Percentiles rank a stretch among this genome's conserved stretches.
These are phyloP conservation scores for Galerucella pusilla DNA, from an alignment of 2,888 invertebrate species.

Conservation along the genomic window DNA sequence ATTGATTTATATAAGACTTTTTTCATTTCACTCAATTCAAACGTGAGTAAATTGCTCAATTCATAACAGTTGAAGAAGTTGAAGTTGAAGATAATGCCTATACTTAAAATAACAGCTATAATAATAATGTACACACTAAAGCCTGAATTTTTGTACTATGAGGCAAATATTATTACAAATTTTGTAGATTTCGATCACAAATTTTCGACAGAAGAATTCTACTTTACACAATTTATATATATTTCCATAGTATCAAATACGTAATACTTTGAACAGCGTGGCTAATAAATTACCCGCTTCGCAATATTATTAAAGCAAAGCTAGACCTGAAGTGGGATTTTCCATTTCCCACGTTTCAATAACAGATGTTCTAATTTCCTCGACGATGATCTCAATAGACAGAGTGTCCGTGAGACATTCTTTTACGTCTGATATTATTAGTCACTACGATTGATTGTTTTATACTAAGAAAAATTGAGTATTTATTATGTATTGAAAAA, in stretches of 20 bases:
- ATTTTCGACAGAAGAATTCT: too few relatives aligned
- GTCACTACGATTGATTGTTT: slow-evolving; percentile 4
- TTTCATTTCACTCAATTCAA: too few relatives aligned
- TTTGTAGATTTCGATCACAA: too few relatives aligned
- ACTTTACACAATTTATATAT: too few relatives aligned
- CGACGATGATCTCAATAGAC: slow-evolving; percentile 39
- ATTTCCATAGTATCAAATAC: neutral
- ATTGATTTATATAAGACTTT: too few relatives aligned
- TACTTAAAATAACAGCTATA: too few relatives aligned
- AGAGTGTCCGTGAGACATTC: slow-evolving; percentile 29
- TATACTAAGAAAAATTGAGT: slow-evolving; percentile 9
- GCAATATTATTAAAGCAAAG: neutral
- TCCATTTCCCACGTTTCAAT: slow-evolving; percentile 29
- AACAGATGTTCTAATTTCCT: slow-evolving; percentile 39
- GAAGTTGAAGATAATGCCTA: too few relatives aligned
- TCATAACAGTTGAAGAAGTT: too few relatives aligned
- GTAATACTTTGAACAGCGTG: neutral
- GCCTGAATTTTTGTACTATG: too few relatives aligned
- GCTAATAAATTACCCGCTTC: neutral
- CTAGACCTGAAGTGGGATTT: slow-evolving; percentile 15
- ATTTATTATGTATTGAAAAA: neutral
- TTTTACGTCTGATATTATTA: slow-evolving; percentile 27
- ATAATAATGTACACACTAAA: too few relatives aligned
- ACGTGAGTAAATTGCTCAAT: too few relatives aligned
- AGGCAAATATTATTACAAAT: too few relatives aligned